A percentile compares a stretch with the other conserved stretches of the same genome.
These are phyloP conservation scores for Seriola aureovittata DNA, from an alignment of 2,113 vertebrate species.

Conservation along the genomic window DNA sequence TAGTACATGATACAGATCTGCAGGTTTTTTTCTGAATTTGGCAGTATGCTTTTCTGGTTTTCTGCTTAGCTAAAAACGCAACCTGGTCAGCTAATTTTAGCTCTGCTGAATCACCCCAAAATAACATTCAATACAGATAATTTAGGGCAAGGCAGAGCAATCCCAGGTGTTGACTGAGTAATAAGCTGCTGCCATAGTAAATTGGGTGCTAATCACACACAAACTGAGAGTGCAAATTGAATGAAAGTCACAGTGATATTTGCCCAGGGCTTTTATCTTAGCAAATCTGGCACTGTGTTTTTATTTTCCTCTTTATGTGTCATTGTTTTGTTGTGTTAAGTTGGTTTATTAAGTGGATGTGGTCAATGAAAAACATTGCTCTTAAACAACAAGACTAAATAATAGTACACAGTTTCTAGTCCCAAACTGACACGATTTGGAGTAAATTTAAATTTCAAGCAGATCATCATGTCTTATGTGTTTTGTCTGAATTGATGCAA, in stretches of 20 bases:
- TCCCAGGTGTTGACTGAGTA: slow-evolving; percentile 16
- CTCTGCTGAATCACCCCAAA: neutral
- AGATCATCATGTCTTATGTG: neutral
- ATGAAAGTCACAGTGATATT: neutral
- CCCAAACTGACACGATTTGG: neutral
- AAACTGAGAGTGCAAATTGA: neutral
- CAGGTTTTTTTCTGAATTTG: neutral
- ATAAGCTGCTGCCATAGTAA: slow-evolving; percentile 21
- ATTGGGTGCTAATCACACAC: slow-evolving; percentile 20
- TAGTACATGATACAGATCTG: too few species aligned
- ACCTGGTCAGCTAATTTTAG: neutral
- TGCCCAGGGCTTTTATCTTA: neutral
- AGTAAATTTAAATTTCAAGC: neutral
- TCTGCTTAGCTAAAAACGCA: neutral
- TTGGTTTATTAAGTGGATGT: neutral
- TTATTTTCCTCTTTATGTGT: neutral
- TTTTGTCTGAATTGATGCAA: too few species aligned
- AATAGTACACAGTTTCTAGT: neutral
- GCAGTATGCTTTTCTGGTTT: neutral
- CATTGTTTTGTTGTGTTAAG: neutral
- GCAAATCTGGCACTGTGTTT: neutral
- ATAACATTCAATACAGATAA: neutral
- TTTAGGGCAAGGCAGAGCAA: neutral
- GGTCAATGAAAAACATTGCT: neutral
- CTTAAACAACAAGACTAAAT: neutral